Conservation (phyloP, 1,140 invertebrate genomes). For the Drosophila dunni region DNA sequence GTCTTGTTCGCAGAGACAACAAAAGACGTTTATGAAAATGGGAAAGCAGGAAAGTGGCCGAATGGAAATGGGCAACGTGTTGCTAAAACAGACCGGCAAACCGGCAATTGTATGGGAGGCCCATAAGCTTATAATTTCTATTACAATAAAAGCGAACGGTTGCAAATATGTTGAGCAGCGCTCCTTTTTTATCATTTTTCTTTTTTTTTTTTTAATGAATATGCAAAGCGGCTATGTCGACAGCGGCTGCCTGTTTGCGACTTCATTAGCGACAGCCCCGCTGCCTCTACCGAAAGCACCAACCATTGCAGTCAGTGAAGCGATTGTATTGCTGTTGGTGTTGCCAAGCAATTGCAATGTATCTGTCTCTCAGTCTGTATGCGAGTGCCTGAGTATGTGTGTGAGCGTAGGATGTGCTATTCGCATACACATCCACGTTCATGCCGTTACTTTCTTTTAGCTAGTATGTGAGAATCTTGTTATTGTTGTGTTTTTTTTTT, state of each 20-base stretch:
- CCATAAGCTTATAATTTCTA: slow-evolving; percentile 76
- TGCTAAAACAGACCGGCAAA: slow-evolving; percentile 69
- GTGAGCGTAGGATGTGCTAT: slow-evolving; percentile 23
- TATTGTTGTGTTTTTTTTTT: slow-evolving; percentile 23
- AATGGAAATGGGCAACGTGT: slow-evolving; percentile 72
- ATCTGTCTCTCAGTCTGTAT: slow-evolving; percentile 4
- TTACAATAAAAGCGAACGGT: slow-evolving; percentile 68
- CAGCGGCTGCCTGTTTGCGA: slow-evolving; percentile 69
- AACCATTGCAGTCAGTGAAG: slow-evolving; percentile 28
- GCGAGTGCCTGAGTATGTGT: neutral
- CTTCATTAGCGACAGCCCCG: slow-evolving; percentile 77
- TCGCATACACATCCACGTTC: slow-evolving; percentile 26
- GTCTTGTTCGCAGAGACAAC: slow-evolving; percentile 32
- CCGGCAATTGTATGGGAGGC: slow-evolving; percentile 45
- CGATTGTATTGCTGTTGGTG: slow-evolving; percentile 47
- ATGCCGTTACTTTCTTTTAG: slow-evolving; percentile 35
- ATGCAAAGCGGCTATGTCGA: slow-evolving; percentile 48
- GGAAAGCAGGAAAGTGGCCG: slow-evolving; percentile 7
- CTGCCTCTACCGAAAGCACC: slow-evolving; percentile 21
- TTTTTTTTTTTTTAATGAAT: slow-evolving; percentile 56
- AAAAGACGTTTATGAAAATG: slow-evolving; percentile 45
- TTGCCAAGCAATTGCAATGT: slow-evolving; percentile 74
- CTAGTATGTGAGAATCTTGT: slow-evolving; percentile 10
- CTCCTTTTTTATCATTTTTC: slow-evolving; percentile 28
- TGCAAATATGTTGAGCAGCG: slow-evolving; percentile 36